Evolutionary conservation across 2,888 invertebrate genomes (phyloP).

Genomic region (Apocheima hispidaria): DNA sequence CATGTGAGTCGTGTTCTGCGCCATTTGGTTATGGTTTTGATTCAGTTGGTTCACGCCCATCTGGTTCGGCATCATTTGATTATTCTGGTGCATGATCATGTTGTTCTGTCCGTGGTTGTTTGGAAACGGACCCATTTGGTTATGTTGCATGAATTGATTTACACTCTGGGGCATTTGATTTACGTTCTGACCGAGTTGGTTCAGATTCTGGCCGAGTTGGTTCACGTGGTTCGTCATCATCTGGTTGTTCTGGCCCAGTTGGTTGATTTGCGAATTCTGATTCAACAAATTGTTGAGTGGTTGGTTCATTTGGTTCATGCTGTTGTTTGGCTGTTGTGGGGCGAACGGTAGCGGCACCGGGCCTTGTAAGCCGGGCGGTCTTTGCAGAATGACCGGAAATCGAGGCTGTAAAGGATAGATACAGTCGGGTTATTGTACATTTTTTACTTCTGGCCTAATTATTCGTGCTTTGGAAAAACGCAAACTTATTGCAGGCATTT

Average conservation of each 20-base stretch:
- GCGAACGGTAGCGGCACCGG: slow-evolving; percentile 77
- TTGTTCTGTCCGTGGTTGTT: slow-evolving; percentile 53
- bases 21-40: slow-evolving; percentile 57
- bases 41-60: slow-evolving; percentile 51
- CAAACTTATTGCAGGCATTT: too few species aligned
- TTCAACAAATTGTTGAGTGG: slow-evolving; percentile 65
- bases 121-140: slow-evolving; percentile 49
- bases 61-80: slow-evolving; percentile 50
- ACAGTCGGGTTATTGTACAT: not conserved
- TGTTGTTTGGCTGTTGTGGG: slow-evolving; percentile 67
- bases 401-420: slow-evolving; percentile 66
- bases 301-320: slow-evolving; percentile 65
- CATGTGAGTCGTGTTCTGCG: slow-evolving; percentile 55
- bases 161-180: slow-evolving; percentile 58
- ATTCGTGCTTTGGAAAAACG: too few species aligned
- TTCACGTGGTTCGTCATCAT: slow-evolving; percentile 55
- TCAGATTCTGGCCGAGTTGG: slow-evolving; percentile 47
- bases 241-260: slow-evolving; percentile 56
- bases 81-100: slow-evolving; percentile 58
- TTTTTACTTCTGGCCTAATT: too few species aligned
- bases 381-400: slow-evolving; percentile 78
- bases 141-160: slow-evolving; percentile 55
- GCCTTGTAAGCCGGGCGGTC: slow-evolving; percentile 77
- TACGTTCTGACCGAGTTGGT: slow-evolving; percentile 50
- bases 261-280: slow-evolving; percentile 62